These are phyloP conservation scores for Gulo gulo DNA, from an alignment of 2,113 vertebrate species.

Conservation along the genomic window DNA sequence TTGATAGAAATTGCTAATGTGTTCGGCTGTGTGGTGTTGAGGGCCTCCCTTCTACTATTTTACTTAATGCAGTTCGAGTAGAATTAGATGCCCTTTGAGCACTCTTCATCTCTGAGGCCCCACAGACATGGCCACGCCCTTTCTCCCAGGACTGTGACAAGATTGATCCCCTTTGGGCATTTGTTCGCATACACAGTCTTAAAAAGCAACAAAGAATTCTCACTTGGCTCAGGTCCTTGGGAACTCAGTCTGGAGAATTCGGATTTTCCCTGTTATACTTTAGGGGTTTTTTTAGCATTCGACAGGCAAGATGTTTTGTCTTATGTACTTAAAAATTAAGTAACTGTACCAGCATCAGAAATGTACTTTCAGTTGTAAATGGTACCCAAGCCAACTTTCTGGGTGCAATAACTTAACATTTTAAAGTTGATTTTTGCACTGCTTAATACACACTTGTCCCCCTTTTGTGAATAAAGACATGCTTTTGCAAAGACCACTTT, in stretches of 20 bases:
- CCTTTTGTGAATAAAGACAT: background rate
- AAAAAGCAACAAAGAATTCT: background rate
- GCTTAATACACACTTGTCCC: background rate
- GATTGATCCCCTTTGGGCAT: background rate
- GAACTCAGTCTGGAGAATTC: background rate
- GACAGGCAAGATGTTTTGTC: slow-evolving; percentile 1
- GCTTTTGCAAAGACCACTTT: background rate
- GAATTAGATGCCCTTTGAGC: background rate
- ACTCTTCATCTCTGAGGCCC: background rate
- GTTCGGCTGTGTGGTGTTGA: background rate
- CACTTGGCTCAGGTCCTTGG: background rate
- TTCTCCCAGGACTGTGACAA: background rate
- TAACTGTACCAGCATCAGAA: background rate
- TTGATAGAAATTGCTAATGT: background rate
- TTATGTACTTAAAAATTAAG: slow-evolving; percentile 15
- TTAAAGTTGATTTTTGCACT: background rate
- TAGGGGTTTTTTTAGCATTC: background rate
- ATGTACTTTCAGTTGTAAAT: background rate
- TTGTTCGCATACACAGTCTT: background rate
- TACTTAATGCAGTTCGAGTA: background rate
- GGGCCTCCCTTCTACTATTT: background rate
- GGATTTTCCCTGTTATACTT: background rate
- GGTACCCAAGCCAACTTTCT: background rate
- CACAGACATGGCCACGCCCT: background rate
- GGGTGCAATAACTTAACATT: background rate